Evolutionary conservation across 2,888 invertebrate species (phyloP), one percentile per base, ranked within the genome.

Genomic region (Ypsolopha scabrella): DNA sequence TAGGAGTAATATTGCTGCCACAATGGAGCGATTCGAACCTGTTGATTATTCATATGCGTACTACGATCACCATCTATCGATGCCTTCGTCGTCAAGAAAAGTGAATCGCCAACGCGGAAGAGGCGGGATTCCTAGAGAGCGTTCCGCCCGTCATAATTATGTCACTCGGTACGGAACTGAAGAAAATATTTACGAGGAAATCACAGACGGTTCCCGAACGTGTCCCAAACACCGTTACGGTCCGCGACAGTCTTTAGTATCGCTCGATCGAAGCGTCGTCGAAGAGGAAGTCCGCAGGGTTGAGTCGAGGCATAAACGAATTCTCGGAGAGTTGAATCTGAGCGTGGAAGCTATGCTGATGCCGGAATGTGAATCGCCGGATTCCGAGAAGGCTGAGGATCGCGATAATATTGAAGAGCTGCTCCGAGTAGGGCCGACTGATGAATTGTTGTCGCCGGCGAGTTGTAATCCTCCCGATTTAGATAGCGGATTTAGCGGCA

Each of bases 291-390:
- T 94, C 51, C 90, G 94, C 50, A 88, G 93, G 58, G 95, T 96
- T 49, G 94, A 95, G 74, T 92, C 91, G 57, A 89, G 93, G 52
- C 95, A 96, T 78, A 91, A 92, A 63, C 88, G 93, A 68, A 93
- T 95, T 60, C 88, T 96, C 57, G 95, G 94, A 45, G 94, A 96
- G 75, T 83, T 96, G 54, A 95, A 95, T 87, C 88, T 96, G 55
- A 93, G 95, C 61, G 93, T 94, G 45, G 95, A 96, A 80, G 95
- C 94, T 46, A 95, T 96, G 94, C 79, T 96, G 58, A 96, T 95
- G 95, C 95, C 95, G 13, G 90, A 92, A 65, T 90, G 90, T 57
- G 89, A 88, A 79, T 90, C 88, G 59, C 90, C 87, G 59, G 89
- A 88, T 71, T 90, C 90, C 49, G 91, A 90, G 70, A 88, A 90